Percentiles rank a stretch among this genome's conserved stretches.
phyloP scores from a whole-genome alignment of 2,113 vertebrate species.

The Catagonus wagneri region DNA sequence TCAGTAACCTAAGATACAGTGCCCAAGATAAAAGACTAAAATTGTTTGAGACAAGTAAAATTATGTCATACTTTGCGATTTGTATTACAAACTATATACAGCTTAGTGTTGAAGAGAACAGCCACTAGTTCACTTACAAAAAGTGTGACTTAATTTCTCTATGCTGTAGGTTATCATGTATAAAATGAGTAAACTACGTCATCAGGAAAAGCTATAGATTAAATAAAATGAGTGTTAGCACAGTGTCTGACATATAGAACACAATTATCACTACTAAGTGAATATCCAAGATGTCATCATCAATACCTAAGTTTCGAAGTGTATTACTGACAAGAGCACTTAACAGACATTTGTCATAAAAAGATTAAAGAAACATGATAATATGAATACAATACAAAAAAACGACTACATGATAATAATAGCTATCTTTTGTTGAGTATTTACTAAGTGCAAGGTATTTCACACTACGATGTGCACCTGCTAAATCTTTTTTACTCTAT shows the following conservation, averaged over 20 bases:
- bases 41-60: neutral
- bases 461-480: neutral
- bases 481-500: neutral
- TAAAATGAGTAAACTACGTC: neutral
- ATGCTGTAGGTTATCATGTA: neutral
- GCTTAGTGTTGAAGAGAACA: conserved; percentile 1
- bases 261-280: neutral
- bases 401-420: neutral
- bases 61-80: neutral
- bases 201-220: neutral
- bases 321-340: neutral
- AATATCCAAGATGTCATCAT: neutral
- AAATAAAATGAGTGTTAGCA: neutral
- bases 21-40: conserved; percentile 22
- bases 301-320: neutral
- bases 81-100: neutral
- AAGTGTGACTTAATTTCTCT: neutral
- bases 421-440: neutral
- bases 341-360: neutral
- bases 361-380: neutral
- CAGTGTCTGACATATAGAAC: neutral
- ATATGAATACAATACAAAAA: neutral
- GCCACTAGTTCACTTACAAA: neutral
- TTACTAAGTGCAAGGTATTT: neutral
- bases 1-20: neutral